Evolutionary conservation across 2,113 vertebrate species (phyloP), one percentile per base, ranked within the genome.

Genomic region (Thunnus thynnus): DNA sequence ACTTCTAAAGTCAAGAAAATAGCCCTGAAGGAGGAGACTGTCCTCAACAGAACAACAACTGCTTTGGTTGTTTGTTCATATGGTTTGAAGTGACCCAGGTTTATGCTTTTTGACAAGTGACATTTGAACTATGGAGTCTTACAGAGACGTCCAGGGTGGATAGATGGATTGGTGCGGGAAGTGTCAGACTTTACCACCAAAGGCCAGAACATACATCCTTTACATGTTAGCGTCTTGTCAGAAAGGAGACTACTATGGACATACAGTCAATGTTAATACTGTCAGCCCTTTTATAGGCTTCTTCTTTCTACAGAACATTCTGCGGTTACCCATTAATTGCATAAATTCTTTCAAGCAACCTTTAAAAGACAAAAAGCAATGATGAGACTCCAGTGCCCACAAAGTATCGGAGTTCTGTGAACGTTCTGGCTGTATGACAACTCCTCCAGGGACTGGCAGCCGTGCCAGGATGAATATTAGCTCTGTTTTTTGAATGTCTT

Each of bases 401-500:
- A 30, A 46, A 41, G 51, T 64, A 30, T 73, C 55, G 17, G 22
- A 66, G 47, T 41, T 41, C 36, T 41, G 36, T 41, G 36, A 41
- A 41, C 6, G 7, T 20, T 64, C 72, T 80, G 83, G 80, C 72
- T 65, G 64, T 20, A 0, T n/a, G 50, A 32, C 75, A 77, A 1
- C 9, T 36, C 65, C 44, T 61, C 69, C 17, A 50, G 70, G 47
- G 73, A 65, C 62, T 80, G 71, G 67, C 85, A 78, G 66, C 44
- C 50, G 2, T 27, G 13, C 27, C 47, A 84, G 55, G 18, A 57
- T 61, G 51, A 85, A 79, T 22, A 86, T 60, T 80, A 46, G 64
- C 8, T 46, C 14, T 78, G 27, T 25, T 71, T 74, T 62, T 82
- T 74, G 18, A 52, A 69, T 5, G 41, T 73, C 79, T 82, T 80